Evolutionary conservation across 2,113 vertebrate species (phyloP).

Genomic region (Cyphomyrus discorhynchus): DNA sequence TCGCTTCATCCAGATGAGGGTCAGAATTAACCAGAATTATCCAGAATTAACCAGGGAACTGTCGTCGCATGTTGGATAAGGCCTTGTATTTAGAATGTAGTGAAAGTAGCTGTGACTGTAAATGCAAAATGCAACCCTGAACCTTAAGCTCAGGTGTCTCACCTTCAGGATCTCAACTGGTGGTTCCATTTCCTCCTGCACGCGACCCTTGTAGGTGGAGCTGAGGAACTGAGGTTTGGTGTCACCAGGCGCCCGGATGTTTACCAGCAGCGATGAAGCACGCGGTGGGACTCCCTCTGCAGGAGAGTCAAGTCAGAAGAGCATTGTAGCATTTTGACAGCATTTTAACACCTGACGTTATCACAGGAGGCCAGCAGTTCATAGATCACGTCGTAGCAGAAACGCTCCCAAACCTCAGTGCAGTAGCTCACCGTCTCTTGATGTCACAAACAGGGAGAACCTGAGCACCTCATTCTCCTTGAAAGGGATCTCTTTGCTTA

Average conservation of each 20-base stretch:
- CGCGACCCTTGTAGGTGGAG: conserved; percentile 39
- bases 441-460: conserved; percentile 61
- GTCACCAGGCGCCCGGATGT: conserved; percentile 52
- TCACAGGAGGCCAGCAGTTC: background rate
- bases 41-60: background rate
- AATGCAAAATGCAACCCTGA: background rate
- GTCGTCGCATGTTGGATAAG: background rate
- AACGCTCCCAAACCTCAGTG: background rate
- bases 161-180: conserved; percentile 50
- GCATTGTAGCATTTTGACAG: background rate
- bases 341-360: background rate
- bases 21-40: background rate
- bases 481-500: conserved; percentile 53
- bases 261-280: conserved; percentile 49
- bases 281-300: conserved; percentile 53
- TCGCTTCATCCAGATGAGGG: background rate
- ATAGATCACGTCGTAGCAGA: background rate
- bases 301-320: conserved; percentile 16
- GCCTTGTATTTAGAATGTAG: background rate
- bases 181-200: conserved; percentile 53
- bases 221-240: conserved; percentile 55
- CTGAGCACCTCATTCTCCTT: conserved; percentile 36
- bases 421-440: conserved; percentile 58
- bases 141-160: background rate
- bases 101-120: background rate